Evolutionary conservation across 1,140 invertebrate species (phyloP).

Genomic region (Doryteuthis pealeii): DNA sequence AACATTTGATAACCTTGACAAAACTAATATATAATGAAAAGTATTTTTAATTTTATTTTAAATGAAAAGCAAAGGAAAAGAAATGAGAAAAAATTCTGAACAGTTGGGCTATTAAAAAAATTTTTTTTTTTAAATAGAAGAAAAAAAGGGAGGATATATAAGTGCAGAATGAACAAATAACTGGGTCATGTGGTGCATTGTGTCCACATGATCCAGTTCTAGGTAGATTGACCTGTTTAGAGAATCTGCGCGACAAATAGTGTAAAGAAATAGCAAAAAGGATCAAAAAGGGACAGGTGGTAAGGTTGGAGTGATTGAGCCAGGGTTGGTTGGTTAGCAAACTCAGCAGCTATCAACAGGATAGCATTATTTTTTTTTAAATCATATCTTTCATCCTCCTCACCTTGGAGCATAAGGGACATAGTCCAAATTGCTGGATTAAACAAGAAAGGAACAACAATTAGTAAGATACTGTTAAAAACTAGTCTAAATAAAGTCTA

Average conservation of each 20-base stretch:
- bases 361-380: neutral
- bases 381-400: neutral
- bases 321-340: neutral
- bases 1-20: too few relatives aligned
- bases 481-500: neutral
- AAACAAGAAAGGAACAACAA: slow-evolving; percentile 12
- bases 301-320: neutral
- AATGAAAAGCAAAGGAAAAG: too few relatives aligned
- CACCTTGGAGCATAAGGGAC: slow-evolving; percentile 5
- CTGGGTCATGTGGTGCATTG: too few relatives aligned
- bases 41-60: too few relatives aligned
- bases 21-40: too few relatives aligned
- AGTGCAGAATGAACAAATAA: neutral
- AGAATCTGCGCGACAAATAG: too few relatives aligned
- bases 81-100: too few relatives aligned
- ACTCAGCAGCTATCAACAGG: neutral
- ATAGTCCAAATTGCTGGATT: slow-evolving; percentile 14
- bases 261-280: too few relatives aligned
- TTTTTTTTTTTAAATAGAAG: too few relatives aligned
- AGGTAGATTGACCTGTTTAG: too few relatives aligned
- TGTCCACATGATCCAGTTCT: too few relatives aligned
- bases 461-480: slow-evolving; percentile 2
- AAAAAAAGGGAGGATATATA: neutral
- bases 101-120: too few relatives aligned
- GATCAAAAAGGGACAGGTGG: neutral